These are phyloP conservation scores for Eupleurogrammus muticus DNA, from an alignment of 2,797 vertebrate species.

Conservation along the genomic window DNA sequence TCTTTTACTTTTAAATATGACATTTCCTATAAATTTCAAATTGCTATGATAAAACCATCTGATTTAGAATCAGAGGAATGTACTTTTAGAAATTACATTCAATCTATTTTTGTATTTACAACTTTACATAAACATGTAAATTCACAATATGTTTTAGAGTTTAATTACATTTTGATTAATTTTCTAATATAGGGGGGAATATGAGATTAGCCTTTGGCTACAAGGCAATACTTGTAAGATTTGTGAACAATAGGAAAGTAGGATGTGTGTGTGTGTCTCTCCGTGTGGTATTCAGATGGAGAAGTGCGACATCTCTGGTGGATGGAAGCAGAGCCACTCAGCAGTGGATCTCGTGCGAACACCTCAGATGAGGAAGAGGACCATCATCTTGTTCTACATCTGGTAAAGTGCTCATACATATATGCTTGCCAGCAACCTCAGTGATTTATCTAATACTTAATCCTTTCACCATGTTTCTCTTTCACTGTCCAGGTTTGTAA, in stretches of 20 bases:
- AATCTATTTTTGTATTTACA: too few species aligned
- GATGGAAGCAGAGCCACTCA: slow-evolving; percentile 46
- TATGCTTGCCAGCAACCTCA: neutral
- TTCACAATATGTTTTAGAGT: too few species aligned
- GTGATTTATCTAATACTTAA: too few species aligned
- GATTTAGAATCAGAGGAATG: too few species aligned
- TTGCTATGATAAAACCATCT: too few species aligned
- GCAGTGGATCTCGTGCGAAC: slow-evolving; percentile 83
- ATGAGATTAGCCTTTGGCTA: too few species aligned
- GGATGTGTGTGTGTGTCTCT: slow-evolving; percentile 21
- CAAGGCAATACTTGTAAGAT: neutral
- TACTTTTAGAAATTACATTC: too few species aligned
- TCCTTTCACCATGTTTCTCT: neutral
- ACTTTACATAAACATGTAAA: too few species aligned
- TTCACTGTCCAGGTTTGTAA: slow-evolving; percentile 85
- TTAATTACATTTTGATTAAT: too few species aligned
- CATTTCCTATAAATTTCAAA: too few species aligned
- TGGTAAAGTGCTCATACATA: slow-evolving; percentile 79
- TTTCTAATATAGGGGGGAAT: neutral
- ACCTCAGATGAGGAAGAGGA: slow-evolving; percentile 83
- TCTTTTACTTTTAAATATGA: too few species aligned
- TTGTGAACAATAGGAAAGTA: neutral
- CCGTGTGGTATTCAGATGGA: slow-evolving; percentile 64
- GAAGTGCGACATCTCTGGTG: slow-evolving; percentile 54
- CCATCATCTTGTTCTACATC: slow-evolving; percentile 80